Conservation (phyloP, 2,113 vertebrate species). For the Hydrolagus affinis region DNA sequence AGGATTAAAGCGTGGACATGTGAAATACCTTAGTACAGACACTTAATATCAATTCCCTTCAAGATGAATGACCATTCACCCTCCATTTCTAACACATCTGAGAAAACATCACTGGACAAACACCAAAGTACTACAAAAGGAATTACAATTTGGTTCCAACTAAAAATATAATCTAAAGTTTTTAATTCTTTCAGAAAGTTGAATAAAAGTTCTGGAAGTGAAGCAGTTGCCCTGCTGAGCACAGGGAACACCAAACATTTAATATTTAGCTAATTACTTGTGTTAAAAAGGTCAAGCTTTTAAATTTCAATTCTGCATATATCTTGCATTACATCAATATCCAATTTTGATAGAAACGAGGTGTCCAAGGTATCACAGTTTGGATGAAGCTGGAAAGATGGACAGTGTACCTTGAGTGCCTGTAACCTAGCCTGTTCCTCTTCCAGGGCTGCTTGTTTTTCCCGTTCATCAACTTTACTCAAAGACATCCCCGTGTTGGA, state of each 20-base stretch:
- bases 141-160: no score
- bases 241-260: no score
- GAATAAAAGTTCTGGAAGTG: no score
- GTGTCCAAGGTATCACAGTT: neutral
- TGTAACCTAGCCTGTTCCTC: conserved; percentile 81
- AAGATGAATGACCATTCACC: neutral
- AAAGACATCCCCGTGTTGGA: conserved; percentile 75
- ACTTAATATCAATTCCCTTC: neutral
- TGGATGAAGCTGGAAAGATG: neutral
- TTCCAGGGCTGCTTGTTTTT: conserved; percentile 78
- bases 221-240: no score
- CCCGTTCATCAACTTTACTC: conserved; percentile 75
- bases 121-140: no score
- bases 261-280: no score
- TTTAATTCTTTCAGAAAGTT: no score
- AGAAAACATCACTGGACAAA: no score
- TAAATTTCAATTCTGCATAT: no score
- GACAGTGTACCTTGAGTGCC: conserved; percentile 68
- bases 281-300: no score
- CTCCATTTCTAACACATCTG: neutral
- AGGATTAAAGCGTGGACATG: neutral
- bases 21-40: neutral
- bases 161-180: no score
- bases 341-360: neutral
- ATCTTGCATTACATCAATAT: neutral